These are phyloP conservation scores for Athrips mouffetella DNA, from an alignment of 2,888 invertebrate species.

Conservation along the genomic window DNA sequence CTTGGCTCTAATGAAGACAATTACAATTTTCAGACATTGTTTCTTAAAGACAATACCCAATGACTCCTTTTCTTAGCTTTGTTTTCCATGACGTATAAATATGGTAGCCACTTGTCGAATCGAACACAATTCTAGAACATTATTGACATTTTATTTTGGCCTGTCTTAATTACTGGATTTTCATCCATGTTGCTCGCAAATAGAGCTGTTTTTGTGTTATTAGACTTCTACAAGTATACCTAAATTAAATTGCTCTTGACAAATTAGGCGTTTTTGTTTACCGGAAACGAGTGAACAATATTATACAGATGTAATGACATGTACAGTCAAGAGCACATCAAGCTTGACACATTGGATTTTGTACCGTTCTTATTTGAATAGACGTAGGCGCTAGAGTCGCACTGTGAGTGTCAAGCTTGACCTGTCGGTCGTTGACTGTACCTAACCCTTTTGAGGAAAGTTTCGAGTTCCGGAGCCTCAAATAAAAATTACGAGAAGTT, in stretches of 20 bases:
- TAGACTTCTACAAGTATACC: background rate
- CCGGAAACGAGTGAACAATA: background rate
- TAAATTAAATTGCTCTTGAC: background rate
- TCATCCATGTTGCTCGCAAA: background rate
- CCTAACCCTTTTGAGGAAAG: no score
- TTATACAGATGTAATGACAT: no score
- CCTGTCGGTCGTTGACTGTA: no score
- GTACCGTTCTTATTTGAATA: no score
- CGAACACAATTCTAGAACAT: slow-evolving; percentile 6
- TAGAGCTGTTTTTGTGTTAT: background rate
- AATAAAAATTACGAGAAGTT: no score
- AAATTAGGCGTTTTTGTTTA: background rate
- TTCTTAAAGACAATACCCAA: slow-evolving; percentile 17
- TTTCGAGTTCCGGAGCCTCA: no score
- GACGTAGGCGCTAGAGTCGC: no score
- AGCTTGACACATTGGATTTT: no score
- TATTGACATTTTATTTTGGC: background rate
- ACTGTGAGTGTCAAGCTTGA: no score
- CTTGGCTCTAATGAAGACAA: background rate
- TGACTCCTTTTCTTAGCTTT: slow-evolving; percentile 16
- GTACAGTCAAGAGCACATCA: no score
- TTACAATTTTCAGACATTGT: slow-evolving; percentile 2
- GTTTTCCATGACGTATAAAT: slow-evolving; percentile 25
- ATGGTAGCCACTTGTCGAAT: slow-evolving; percentile 24
- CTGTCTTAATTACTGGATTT: background rate